Base-by-base conservation (phyloP, 2,797 vertebrate genomes). In the Xyrichtys novacula region DNA sequence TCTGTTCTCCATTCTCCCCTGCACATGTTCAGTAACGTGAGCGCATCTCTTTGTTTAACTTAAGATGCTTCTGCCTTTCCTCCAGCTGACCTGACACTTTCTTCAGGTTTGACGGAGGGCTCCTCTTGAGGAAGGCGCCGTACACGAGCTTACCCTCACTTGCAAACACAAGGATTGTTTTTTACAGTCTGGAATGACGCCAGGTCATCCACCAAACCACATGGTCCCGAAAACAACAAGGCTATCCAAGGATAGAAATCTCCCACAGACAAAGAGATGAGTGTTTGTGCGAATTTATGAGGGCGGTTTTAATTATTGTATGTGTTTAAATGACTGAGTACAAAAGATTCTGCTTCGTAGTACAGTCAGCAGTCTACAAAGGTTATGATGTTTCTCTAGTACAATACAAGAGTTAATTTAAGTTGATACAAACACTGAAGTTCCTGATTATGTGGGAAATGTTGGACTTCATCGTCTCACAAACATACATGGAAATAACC, bases 121-220 rank as follows among this genome's bases (percentile, higher is more conserved):
- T 8, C 44, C 2, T 85, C 70, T 76, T 65, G 17, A 49, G 4
- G 66, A 65, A 48, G 54, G 78, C 81, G 74, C 71, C 64, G 12
- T 17, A 66, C 74, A 67, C 61, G 2, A 58, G 19, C 72, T 85
- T 58, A 10, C 67, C 38, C 67, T 78, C 68, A 52, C 57, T 80
- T 44, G 70, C 86, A 86, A 89, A 89, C 80, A 87, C 71, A 46
- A 19, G 39, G 39, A 3, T 42, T 42, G 39, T 42, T n/a, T 42
- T 9, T 42, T 42, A 78, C 83, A 78, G 83, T 81, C 72, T 85
- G 91, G 86, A 58, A 65, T 23, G 10, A 0, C 3, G 72, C 89
- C 90, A 89, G 84, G 82, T 89, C 88, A 88, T 71, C 78, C 74
- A 44, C 80, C 47, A 74, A 81, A 89, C 88, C 91, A 88, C 90